A percentile compares a stretch with the other conserved stretches of the same genome.
Conservation (phyloP, 1,140 invertebrate species). For the fruit fly (Drosophila melanogaster) region Release_6_plus_ISO1_MT NT_037436.4:22299001-22299500, state of each 20-base stretch:
- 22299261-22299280: conserved; percentile 96
- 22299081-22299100: conserved; percentile 94
- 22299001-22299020: conserved; percentile 95
- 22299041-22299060: conserved; percentile 96
- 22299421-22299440: conserved; percentile 97
- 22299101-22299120: conserved; percentile 94
- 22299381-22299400: conserved; percentile 96
- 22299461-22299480: conserved; percentile 96
- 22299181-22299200: conserved; percentile 96
- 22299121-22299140: conserved; percentile 96
- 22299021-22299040: conserved; percentile 94
- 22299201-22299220: conserved; percentile 95
- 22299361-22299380: conserved; percentile 92
- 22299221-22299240: conserved; percentile 97
- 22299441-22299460: conserved; percentile 96
- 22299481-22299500: conserved; percentile 95
- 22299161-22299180: conserved; percentile 94
- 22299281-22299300: conserved; percentile 95
- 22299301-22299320: conserved; percentile 99
- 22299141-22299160: conserved; percentile 97
- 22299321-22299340: conserved; percentile 97
- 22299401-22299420: conserved; percentile 95
- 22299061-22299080: conserved; percentile 96
- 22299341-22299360: conserved; percentile 97
- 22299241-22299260: conserved; percentile 98